phyloP scores from a whole-genome alignment of 2,888 invertebrate genomes.

The Chrysolina oricalcia region DNA sequence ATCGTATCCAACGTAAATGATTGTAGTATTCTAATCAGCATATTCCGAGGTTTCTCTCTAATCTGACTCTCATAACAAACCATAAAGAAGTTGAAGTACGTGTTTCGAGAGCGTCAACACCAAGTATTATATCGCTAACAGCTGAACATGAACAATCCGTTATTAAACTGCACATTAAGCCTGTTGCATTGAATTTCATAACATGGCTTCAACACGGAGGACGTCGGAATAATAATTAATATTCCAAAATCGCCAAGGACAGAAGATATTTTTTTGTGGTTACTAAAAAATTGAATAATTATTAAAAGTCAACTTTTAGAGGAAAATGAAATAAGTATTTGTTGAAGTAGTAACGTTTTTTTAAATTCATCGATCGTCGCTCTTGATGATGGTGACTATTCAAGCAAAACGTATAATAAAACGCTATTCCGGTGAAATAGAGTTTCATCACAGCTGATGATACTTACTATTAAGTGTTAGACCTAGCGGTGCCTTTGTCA shows the following conservation, averaged over 20 bases:
- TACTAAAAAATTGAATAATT: no score
- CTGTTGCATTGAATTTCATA: slow-evolving; percentile 41
- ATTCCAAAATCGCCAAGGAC: not conserved
- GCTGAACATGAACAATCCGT: slow-evolving; percentile 43
- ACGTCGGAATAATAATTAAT: not conserved
- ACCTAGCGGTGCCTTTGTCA: no score
- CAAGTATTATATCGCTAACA: slow-evolving; percentile 33
- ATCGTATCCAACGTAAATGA: not conserved
- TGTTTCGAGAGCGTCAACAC: slow-evolving; percentile 38
- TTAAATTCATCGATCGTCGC: no score
- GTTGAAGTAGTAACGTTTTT: no score
- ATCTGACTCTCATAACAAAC: slow-evolving; percentile 20
- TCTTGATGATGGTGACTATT: no score
- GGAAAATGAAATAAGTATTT: no score
- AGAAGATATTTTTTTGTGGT: not conserved
- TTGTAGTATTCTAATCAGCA: slow-evolving; percentile 22
- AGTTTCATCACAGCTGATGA: no score
- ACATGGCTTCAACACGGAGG: slow-evolving; percentile 23
- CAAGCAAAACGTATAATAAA: no score
- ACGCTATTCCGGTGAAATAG: no score
- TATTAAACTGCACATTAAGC: slow-evolving; percentile 50
- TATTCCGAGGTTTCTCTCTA: slow-evolving; percentile 10
- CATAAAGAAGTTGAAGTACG: slow-evolving; percentile 41
- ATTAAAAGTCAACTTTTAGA: no score
- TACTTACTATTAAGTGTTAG: no score